Percentiles rank a stretch among this genome's conserved stretches.
These are phyloP conservation scores for Cheirogaleus major DNA, from an alignment of 2,797 vertebrate genomes.

Conservation along the genomic window DNA sequence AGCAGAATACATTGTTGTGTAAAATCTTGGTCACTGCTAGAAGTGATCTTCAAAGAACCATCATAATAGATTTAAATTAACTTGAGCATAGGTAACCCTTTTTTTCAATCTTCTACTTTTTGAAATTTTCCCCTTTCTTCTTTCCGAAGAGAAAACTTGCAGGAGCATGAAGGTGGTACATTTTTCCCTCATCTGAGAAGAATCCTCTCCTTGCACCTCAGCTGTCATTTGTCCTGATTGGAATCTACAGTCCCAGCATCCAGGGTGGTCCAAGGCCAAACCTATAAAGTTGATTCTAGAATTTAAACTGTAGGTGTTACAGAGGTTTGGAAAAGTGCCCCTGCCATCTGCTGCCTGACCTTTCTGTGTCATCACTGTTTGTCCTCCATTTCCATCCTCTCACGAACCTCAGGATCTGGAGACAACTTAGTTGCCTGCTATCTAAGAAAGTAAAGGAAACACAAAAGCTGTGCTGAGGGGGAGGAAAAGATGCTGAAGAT, in stretches of 20 bases:
- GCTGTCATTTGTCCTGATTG: background rate
- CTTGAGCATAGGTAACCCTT: background rate
- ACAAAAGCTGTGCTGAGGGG: background rate
- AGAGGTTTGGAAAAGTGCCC: background rate
- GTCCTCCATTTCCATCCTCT: background rate
- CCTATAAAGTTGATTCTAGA: background rate
- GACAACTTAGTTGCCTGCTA: background rate
- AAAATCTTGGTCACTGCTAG: conserved; percentile 12
- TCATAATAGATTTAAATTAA: background rate
- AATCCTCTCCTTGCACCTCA: background rate
- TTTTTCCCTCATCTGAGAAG: background rate
- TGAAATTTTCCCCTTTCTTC: background rate
- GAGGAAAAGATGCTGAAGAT: background rate
- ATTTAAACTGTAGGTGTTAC: background rate
- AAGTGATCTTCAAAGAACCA: background rate
- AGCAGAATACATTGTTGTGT: background rate
- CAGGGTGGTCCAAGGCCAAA: background rate
- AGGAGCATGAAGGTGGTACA: background rate
- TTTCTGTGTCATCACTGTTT: background rate
- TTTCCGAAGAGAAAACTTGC: background rate
- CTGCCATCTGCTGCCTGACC: background rate
- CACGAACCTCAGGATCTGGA: background rate
- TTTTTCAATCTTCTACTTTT: background rate
- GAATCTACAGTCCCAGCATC: background rate
- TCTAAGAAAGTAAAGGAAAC: background rate